Evolutionary conservation across 2,888 invertebrate species (phyloP).

Genomic region (Meganola albula): DNA sequence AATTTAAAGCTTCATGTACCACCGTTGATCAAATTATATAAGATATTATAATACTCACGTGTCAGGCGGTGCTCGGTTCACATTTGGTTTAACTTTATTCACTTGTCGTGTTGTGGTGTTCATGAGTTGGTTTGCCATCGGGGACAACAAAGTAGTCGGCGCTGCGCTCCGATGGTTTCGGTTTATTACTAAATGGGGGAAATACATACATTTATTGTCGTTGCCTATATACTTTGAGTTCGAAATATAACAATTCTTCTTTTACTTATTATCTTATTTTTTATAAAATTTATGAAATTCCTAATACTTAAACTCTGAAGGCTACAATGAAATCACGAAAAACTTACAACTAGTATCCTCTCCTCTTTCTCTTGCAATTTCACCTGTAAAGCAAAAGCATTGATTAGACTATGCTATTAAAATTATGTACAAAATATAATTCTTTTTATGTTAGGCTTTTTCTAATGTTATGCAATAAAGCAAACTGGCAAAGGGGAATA

Average conservation of each 20-base stretch:
- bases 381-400: constrained; percentile 82
- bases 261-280: neutral
- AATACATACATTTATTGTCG: neutral
- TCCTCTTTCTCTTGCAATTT: constrained; percentile 84
- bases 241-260: neutral
- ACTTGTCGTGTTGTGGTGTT: constrained; percentile 89
- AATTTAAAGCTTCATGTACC: constrained; percentile 13
- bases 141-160: constrained; percentile 80
- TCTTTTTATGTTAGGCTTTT: no score
- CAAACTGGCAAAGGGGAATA: no score
- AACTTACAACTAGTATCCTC: constrained; percentile 88
- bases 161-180: constrained; percentile 87
- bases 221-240: neutral
- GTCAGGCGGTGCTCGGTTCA: constrained; percentile 86
- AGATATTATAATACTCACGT: constrained; percentile 68
- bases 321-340: constrained; percentile 3
- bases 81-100: constrained; percentile 93
- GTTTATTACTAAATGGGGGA: constrained; percentile 81
- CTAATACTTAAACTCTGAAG: neutral
- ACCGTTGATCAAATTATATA: constrained; percentile 18
- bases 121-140: constrained; percentile 81
- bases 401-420: no score
- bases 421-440: no score
- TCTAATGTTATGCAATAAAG: no score
- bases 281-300: neutral